Percentiles rank a stretch among this genome's conserved stretches.
phyloP scores from a whole-genome alignment of 2,888 invertebrate species.

The Augochlorella aurata region DNA sequence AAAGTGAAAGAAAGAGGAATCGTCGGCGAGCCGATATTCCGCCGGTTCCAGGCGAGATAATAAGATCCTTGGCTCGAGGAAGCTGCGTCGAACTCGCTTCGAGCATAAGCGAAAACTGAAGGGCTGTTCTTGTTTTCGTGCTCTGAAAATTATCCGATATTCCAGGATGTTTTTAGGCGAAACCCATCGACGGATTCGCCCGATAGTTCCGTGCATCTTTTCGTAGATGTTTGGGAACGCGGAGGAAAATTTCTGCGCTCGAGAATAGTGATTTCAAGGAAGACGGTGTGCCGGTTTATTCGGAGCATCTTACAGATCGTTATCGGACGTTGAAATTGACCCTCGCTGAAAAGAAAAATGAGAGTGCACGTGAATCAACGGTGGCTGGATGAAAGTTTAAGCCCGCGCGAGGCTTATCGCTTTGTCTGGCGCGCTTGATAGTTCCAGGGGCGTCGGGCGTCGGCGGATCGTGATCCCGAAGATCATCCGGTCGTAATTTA shows the following conservation, averaged over 20 bases:
- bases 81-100: background rate
- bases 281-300: too few species aligned
- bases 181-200: background rate
- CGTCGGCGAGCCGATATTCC: background rate
- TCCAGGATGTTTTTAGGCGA: background rate
- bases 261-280: too few species aligned
- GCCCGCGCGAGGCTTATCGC: background rate
- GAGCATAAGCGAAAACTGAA: background rate
- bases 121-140: background rate
- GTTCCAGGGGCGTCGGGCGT: conserved; percentile 35
- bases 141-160: background rate
- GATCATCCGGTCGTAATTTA: conserved; percentile 66
- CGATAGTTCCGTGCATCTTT: too few species aligned
- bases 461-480: conserved; percentile 55
- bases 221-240: too few species aligned
- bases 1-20: background rate
- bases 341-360: background rate
- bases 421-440: background rate
- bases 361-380: background rate
- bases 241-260: too few species aligned
- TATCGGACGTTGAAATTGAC: too few species aligned
- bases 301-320: too few species aligned
- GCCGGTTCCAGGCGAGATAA: background rate
- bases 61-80: background rate
- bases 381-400: background rate